Evolutionary conservation across 2,797 vertebrate genomes (phyloP), one percentile per base, ranked within the genome.

Genomic region (Acanthis flammea): DNA sequence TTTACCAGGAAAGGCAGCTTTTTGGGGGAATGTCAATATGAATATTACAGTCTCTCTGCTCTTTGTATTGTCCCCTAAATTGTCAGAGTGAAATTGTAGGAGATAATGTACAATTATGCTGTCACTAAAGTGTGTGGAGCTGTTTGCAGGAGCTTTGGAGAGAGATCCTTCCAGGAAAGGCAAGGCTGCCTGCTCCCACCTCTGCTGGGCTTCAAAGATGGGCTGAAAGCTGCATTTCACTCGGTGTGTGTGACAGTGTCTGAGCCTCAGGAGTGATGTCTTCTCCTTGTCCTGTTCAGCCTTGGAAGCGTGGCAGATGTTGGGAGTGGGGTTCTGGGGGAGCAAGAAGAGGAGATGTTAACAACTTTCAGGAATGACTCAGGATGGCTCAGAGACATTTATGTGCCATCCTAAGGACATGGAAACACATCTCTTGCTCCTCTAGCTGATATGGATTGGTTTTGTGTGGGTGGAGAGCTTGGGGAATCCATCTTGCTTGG

Each of bases 51-150:
- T 80, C 51, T 92, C 87, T 78, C 72, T 80, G 89, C 91, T 93
- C 92, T 70, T 73, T 73, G 41, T 53, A n/a, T 94, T 70, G 86
- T 93, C 92, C 93, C 86, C 88, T 75, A 67, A 90, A 82, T 39
- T 0, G 4, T 77, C 89, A 22, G 57, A 93, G 87, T 31, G 79
- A 76, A 66, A 82, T 13, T 73, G 76, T 51, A 44, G 83, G 76
- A 95, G 82, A 84, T 90, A 90, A 84, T 79, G 79, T 78, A 51
- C 92, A 88, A 90, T 95, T 90, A 90, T 14, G 68, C 70, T 95
- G 95, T 91, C 93, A 81, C 79, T 90, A 0, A 73, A 81, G 66
- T 55, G 82, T 70, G 79, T 37, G 76, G 70, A 95, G 44, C 62
- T 1, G 5, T 62, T 85, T 89, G 77, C 25, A 57, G 91, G 66